Conservation (phyloP, 2,888 invertebrate genomes). For the Blera fallax region DNA sequence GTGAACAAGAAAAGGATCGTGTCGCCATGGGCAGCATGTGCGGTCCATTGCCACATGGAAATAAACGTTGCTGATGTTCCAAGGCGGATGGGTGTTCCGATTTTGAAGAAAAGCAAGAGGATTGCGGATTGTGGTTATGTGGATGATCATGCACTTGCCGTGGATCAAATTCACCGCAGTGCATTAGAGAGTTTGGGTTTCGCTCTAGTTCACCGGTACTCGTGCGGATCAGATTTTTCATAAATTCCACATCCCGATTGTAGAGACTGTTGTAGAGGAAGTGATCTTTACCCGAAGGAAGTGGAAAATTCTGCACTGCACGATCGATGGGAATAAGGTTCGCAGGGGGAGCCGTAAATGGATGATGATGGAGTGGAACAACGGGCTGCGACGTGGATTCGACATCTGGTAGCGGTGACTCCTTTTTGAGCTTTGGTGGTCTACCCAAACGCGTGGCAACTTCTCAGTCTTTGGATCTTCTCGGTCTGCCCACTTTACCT, state of each 20-base stretch:
- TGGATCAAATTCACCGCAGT: slow-evolving; percentile 47
- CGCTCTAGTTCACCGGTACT: slow-evolving; percentile 24
- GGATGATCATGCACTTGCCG: slow-evolving; percentile 52
- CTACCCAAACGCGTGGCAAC: slow-evolving; percentile 75
- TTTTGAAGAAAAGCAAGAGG: slow-evolving; percentile 33
- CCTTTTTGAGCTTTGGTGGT: slow-evolving; percentile 76
- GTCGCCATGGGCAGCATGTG: slow-evolving; percentile 58
- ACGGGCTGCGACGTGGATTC: slow-evolving; percentile 37
- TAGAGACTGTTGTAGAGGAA: slow-evolving; percentile 74
- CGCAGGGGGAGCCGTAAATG: slow-evolving; percentile 25
- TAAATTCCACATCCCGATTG: slow-evolving; percentile 73
- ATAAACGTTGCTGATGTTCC: slow-evolving; percentile 59
- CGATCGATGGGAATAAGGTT: slow-evolving; percentile 56
- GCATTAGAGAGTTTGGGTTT: slow-evolving; percentile 41
- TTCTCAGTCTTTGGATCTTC: slow-evolving; percentile 91
- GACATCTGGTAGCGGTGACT: slow-evolving; percentile 55
- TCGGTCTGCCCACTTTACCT: slow-evolving; percentile 90
- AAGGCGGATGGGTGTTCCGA: slow-evolving; percentile 33
- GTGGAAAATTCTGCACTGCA: slow-evolving; percentile 44
- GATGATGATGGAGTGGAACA: slow-evolving; percentile 48
- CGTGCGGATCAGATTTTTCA: slow-evolving; percentile 72
- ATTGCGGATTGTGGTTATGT: slow-evolving; percentile 8
- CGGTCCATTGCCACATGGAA: slow-evolving; percentile 53
- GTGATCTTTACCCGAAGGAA: slow-evolving; percentile 64
- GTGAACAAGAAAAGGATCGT: slow-evolving; percentile 61